A percentile compares a stretch with the other conserved stretches of the same genome.
phyloP scores from a whole-genome alignment of 2,888 invertebrate species.

The Pogonocherus hispidulus region DNA sequence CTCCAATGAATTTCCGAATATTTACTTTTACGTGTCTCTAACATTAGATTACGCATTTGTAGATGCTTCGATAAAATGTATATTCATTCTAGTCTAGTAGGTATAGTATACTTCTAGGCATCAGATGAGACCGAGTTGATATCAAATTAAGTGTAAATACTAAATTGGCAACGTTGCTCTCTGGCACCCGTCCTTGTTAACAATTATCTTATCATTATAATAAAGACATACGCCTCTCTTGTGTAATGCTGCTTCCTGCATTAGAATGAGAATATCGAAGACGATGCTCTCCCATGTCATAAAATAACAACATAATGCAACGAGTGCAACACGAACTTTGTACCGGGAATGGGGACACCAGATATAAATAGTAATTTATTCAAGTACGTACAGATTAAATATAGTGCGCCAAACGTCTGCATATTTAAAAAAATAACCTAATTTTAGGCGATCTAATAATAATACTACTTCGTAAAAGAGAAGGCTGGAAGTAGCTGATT shows the following conservation, averaged over 20 bases:
- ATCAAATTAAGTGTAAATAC: background rate
- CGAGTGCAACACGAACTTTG: slow-evolving; percentile 3
- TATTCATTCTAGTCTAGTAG: too few species aligned
- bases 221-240: slow-evolving; percentile 3
- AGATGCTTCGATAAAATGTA: too few species aligned
- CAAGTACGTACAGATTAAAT: background rate
- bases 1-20: too few species aligned
- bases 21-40: too few species aligned
- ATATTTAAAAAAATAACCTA: too few species aligned
- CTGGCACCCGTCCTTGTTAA: background rate
- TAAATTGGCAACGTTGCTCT: background rate
- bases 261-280: slow-evolving; percentile 10
- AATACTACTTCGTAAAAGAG: too few species aligned
- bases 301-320: background rate
- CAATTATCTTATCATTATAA: slow-evolving; percentile 16
- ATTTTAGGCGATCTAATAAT: too few species aligned
- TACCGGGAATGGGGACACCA: background rate
- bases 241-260: slow-evolving; percentile 14
- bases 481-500: too few species aligned
- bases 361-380: background rate
- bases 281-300: background rate
- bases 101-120: too few species aligned
- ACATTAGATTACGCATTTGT: too few species aligned
- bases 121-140: too few species aligned
- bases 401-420: too few species aligned